Conservation (phyloP, 2,113 vertebrate genomes). For the human region DNA sequence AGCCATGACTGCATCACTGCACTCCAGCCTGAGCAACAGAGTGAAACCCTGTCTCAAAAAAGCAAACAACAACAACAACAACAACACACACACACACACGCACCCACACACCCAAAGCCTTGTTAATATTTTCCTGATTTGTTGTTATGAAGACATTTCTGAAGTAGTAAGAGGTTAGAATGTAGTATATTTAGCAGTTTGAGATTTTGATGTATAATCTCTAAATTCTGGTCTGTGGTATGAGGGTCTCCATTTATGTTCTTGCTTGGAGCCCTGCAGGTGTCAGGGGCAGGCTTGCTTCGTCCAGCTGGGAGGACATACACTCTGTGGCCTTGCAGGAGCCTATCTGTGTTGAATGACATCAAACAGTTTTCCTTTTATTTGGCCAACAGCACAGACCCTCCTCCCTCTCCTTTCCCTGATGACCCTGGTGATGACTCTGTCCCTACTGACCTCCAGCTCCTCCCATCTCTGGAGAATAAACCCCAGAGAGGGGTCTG, state of each 20-base stretch:
- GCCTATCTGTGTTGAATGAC: background rate
- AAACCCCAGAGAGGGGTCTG: background rate
- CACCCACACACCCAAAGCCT: no score
- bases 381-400: background rate
- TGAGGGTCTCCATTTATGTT: background rate
- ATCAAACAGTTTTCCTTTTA: background rate
- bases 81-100: background rate
- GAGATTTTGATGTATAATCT: background rate
- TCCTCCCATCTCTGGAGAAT: background rate
- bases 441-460: background rate
- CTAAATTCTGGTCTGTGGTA: background rate
- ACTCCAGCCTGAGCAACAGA: no score
- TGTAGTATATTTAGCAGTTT: background rate
- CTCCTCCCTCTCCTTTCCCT: background rate
- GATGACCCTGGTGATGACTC: background rate
- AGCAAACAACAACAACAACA: no score
- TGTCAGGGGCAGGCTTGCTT: background rate
- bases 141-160: background rate
- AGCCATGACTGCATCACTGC: no score
- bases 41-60: no score
- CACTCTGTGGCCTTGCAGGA: background rate
- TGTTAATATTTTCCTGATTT: background rate
- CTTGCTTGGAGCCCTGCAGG: background rate
- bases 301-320: background rate
- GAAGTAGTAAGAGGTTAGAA: background rate